Evolutionary conservation across 2,797 vertebrate genomes (phyloP), one percentile per base, ranked within the genome.

Genomic region (Alosa sapidissima): DNA sequence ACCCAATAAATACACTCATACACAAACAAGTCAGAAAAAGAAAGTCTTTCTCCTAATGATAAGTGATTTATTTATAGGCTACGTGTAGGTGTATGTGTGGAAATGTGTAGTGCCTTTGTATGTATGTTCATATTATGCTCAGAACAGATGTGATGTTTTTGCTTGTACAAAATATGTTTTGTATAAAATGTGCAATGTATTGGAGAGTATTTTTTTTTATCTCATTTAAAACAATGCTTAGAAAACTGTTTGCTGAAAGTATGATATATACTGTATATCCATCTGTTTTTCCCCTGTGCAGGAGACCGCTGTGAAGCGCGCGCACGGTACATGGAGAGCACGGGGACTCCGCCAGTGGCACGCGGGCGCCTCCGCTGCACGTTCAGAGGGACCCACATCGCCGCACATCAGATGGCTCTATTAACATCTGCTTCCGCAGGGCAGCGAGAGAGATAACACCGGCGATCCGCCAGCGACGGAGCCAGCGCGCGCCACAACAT

Each of bases 351-450:
- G 68, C 36, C 68, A 19, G 6, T 2, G 68, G 68, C 68, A 45
- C 68, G 68, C 68, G 68, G 36, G 68, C 36, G 68, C 68, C 68
- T 19, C 68, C 33, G 41, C 72, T 19, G 14, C 41, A 45, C 5
- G 41, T 78, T 78, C 41, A 47, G 36, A 45, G 68, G 33, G 72
- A 78, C 16, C 16, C 41, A 47, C 19, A 16, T 16, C 41, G 6
- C 14, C 14, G 41, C 36, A 36, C 60, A 58, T 16, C 16, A 51
- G 84, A 84, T 55, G 33, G 54, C 85, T 85, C 81, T 86, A 47
- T 84, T 87, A 89, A 72, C 62, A 41, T 45, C 14, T 9, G 72
- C 72, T 21, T 78, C 72, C 72, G 41, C 72, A 9, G 72, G 72
- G 72, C 72, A 78, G 72, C 41, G 36, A 2, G 72, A 21, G 41